A percentile compares a stretch with the other conserved stretches of the same genome.
phyloP scores from a whole-genome alignment of 2,797 vertebrate species.

The Leptoclinus maculatus region DNA sequence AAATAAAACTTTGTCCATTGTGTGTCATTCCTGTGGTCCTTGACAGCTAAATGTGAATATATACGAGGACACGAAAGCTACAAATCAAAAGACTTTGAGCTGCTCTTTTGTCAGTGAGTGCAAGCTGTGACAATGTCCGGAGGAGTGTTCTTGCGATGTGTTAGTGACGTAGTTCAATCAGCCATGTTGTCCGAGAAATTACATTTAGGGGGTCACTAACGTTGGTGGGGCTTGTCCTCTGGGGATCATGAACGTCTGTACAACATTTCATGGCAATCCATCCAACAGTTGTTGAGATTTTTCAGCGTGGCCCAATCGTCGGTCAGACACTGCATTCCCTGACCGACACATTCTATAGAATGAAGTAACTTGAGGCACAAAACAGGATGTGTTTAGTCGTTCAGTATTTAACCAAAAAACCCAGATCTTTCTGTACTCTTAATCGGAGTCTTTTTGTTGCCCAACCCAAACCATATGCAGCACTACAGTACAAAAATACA shows the following conservation, averaged over 20 bases:
- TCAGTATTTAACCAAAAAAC: neutral
- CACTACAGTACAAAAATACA: neutral
- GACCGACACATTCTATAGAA: neutral
- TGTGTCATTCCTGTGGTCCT: constrained; percentile 28
- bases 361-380: neutral
- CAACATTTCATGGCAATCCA: neutral
- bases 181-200: neutral
- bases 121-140: neutral
- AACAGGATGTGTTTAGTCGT: neutral
- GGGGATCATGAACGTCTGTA: neutral
- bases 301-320: neutral
- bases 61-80: constrained; percentile 1
- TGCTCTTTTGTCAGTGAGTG: constrained; percentile 21
- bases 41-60: constrained; percentile 13
- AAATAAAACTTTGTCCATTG: constrained; percentile 15
- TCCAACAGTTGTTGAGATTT: neutral
- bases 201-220: neutral
- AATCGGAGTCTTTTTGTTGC: neutral
- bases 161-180: constrained; percentile 14
- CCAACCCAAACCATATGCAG: neutral
- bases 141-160: constrained; percentile 6
- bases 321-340: neutral
- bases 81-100: constrained; percentile 23
- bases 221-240: neutral
- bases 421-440: neutral